Conservation (phyloP, 2,888 invertebrate genomes). For the Helleia helle region DNA sequence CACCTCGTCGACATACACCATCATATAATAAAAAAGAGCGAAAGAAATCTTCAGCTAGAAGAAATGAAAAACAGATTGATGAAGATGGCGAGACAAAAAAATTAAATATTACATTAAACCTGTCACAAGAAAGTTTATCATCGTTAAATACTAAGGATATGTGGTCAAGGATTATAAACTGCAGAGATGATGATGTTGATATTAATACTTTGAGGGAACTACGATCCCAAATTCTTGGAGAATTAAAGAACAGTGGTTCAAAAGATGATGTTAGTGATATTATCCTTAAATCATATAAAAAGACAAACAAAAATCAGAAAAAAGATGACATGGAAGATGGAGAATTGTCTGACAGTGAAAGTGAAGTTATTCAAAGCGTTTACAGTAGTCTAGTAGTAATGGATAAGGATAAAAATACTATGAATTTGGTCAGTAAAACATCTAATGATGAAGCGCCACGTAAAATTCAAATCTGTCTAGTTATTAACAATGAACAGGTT, state of each 20-base stretch:
- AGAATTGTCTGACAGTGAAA: conserved; percentile 62
- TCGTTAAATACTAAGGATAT: conserved; percentile 59
- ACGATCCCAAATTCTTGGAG: conserved; percentile 58
- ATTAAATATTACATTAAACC: conserved; percentile 59
- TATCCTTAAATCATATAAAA: conserved; percentile 54
- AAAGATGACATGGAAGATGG: conserved; percentile 55
- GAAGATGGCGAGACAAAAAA: conserved; percentile 34
- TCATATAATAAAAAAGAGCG: conserved; percentile 43
- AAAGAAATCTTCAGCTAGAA: conserved; percentile 45
- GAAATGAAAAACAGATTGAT: conserved; percentile 30
- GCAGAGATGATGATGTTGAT: conserved; percentile 58
- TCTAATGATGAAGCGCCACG: conserved; percentile 32
- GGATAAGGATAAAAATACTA: conserved; percentile 29
- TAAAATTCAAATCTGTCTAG: conserved; percentile 52
- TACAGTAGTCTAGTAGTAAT: conserved; percentile 50
- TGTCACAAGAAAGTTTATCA: conserved; percentile 53
- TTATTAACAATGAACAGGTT: conserved; percentile 36
- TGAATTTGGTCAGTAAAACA: conserved; percentile 20
- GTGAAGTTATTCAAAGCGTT: conserved; percentile 56
- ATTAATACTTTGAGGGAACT: conserved; percentile 62
- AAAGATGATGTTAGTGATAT: conserved; percentile 62
- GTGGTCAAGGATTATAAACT: conserved; percentile 54
- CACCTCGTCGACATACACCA: conserved; percentile 31
- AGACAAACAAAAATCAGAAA: conserved; percentile 27
- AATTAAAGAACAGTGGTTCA: conserved; percentile 56